Percentiles rank a stretch among this genome's conserved stretches.
phyloP scores from a whole-genome alignment of 2,888 invertebrate species.

The Platynereis dumerilii region DNA sequence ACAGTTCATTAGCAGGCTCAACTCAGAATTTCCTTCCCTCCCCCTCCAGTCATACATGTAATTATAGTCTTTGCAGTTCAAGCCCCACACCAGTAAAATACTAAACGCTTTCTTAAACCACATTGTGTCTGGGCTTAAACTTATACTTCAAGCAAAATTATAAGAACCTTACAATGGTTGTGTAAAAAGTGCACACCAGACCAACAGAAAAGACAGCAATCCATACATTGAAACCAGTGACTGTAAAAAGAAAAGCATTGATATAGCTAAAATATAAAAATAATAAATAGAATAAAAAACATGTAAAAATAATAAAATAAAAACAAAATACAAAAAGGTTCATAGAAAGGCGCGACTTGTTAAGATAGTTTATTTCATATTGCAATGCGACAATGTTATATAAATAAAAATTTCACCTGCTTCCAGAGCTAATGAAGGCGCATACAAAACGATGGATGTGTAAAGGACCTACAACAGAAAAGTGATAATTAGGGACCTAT shows the following conservation, averaged over 20 bases:
- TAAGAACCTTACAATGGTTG: slow-evolving; percentile 75
- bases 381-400: too few species aligned
- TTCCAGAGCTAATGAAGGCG: slow-evolving; percentile 59
- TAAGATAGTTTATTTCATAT: too few species aligned
- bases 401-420: too few species aligned
- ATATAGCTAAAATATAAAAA: background rate
- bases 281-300: background rate
- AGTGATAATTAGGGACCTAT: background rate
- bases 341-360: too few species aligned
- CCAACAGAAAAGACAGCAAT: slow-evolving; percentile 80
- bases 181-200: slow-evolving; percentile 89
- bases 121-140: too few species aligned
- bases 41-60: too few species aligned
- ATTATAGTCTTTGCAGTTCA: too few species aligned
- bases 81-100: too few species aligned
- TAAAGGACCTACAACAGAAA: slow-evolving; percentile 53
- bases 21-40: too few species aligned
- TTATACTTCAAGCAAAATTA: too few species aligned
- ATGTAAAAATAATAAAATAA: background rate
- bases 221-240: slow-evolving; percentile 82
- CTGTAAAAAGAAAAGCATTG: slow-evolving; percentile 67
- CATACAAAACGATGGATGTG: slow-evolving; percentile 61
- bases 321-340: background rate
- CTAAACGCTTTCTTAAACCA: too few species aligned
- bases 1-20: too few species aligned